Conservation (phyloP, 2,113 vertebrate genomes). For the Pterophyllum scalare region DNA sequence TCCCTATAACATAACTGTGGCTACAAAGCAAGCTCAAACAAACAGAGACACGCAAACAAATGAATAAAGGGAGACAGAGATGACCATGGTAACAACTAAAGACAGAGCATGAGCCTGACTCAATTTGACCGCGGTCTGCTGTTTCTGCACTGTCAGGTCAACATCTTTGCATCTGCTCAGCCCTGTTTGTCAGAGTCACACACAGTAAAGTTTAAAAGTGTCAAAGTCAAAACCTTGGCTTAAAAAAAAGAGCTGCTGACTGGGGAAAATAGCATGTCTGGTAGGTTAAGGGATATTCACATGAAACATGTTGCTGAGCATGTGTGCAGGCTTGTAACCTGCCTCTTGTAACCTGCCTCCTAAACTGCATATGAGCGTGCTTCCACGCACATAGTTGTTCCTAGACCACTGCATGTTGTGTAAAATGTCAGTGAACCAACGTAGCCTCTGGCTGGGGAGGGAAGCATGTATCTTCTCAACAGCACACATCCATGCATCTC, state of each 20-base stretch:
- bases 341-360: neutral
- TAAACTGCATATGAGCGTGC: neutral
- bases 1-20: constrained; percentile 44
- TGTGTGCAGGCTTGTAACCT: neutral
- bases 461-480: constrained; percentile 10
- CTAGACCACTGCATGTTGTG: constrained; percentile 47
- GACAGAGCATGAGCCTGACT: constrained; percentile 28
- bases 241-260: constrained; percentile 62
- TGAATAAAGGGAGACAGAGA: constrained; percentile 12
- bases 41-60: constrained; percentile 23
- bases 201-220: constrained; percentile 31
- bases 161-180: constrained; percentile 30
- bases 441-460: constrained; percentile 36
- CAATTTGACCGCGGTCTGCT: constrained; percentile 40
- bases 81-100: neutral
- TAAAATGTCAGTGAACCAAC: constrained; percentile 62
- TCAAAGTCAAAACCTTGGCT: constrained; percentile 40
- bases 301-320: constrained; percentile 38
- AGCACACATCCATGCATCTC: neutral
- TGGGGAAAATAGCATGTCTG: constrained; percentile 37
- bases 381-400: constrained; percentile 1
- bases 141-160: constrained; percentile 38
- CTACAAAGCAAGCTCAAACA: constrained; percentile 47
- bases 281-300: constrained; percentile 14
- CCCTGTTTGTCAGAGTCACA: constrained; percentile 47